Base-by-base conservation (phyloP, 1,140 invertebrate genomes). In the Musca domestica region DNA sequence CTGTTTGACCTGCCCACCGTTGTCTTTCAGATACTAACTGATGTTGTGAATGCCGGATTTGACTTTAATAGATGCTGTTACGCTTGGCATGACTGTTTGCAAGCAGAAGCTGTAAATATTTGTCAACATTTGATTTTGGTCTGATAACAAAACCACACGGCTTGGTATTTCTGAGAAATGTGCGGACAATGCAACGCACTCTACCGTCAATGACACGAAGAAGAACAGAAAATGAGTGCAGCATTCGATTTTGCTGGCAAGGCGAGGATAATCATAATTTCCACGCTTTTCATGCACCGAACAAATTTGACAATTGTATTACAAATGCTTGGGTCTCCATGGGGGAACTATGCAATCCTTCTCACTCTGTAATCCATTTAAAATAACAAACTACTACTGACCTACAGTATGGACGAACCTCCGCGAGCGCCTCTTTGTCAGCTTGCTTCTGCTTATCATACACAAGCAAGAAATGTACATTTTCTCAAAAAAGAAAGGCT, bases 231-330 rank as follows among this genome's bases (percentile, higher is more conserved):
- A 41, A 41, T 12, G 6, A 10, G 34, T 41, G 34, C 34, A 41
- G 12, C 25, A 14, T 27, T 56, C 14, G 15, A 14, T 46, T 46
- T 48, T 66, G 23, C 12, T 66, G n/a, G 49, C 20, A 48, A 49
- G 34, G 70, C 70, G 75, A 74, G 70, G 73, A 69, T 48, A 79
- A 80, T 76, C 74, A 71, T 71, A 69, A 80, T 80, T 80, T 80
- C 56, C 77, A 80, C 73, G 77, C 69, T 56, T 48, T 23, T 2
- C 41, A 25, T 17, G 49, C 17, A 2, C 2, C 3, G n/a, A 17
- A 51, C 5, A 17, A 4, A 41, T 9, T 41, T 41, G 10, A 41
- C 34, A 41, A 10, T 41, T 41, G 34, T 41, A 41, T 41, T 41
- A 41, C 6, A 12, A 41, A 5, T 41, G 10, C 4, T 10, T 41